Base-by-base conservation (phyloP, 2,888 invertebrate genomes). In the Agrotis exclamationis region DNA sequence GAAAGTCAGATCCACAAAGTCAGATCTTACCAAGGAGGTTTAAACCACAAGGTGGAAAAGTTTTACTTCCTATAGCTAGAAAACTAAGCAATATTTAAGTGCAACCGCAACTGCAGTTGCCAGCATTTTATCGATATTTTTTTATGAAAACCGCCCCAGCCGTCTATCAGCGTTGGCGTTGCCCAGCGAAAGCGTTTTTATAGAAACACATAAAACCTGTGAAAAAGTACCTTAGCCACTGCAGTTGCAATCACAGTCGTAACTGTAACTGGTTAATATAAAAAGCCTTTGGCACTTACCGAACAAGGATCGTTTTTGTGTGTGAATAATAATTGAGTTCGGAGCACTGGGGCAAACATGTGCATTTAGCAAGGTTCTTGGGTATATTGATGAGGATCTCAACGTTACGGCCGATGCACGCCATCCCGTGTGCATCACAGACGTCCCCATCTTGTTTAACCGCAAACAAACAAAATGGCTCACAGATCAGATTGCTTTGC, bases 371-470 rank as follows among this genome's bases (percentile, higher is more conserved):
- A 76, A 96, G 91, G 86, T 96, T 95, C 83, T 94, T 93, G 20
- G 95, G 96, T 51, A 96, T 88, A 83, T 95, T 96, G 87, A 96
- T 94, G 85, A 96, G 94, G 63, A 95, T 94, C 74, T 96, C 96
- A 59, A 95, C 95, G 85, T 96, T 94, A 44, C 95, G 84, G 7
- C 96, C 95, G 91, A 96, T 93, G 87, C 97, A 97, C 76, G 95
- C 95, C 94, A 97, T 95, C 57, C 96, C 96, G 83, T 93, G 92
- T 82, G 96, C 93, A 87, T 96, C 96, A 79, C 96, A 97, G 67
- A 94, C 88, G 72, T 90, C 92, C 91, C 96, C 96, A 95, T 96
- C 96, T 96, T 93, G 76, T 59, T 39, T 45, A 50, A 47, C 44
- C 24, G 47, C 13, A 58, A 75, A 53, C 20, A 66, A 56, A 28